Conservation (phyloP, 1,140 invertebrate species). For the Bombus sibiricus region DNA sequence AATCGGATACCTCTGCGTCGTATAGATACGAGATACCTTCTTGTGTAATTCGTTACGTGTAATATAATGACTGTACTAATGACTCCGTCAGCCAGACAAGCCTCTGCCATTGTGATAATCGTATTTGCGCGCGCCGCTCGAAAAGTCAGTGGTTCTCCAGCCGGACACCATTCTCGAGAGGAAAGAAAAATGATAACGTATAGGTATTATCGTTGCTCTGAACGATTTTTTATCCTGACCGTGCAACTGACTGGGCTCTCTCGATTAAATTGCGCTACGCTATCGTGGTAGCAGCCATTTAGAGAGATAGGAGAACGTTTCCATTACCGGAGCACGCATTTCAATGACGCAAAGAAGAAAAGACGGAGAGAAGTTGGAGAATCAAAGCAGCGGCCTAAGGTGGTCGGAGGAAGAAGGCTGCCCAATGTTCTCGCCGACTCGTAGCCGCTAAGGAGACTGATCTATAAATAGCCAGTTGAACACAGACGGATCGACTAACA, state of each 20-base stretch:
- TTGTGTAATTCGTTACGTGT: conserved; percentile 20
- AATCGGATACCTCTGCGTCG: conserved; percentile 51
- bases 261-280: background rate
- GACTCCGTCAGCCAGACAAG: conserved; percentile 20
- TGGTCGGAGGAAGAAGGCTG: conserved; percentile 44
- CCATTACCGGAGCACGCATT: background rate
- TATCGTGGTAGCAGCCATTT: conserved; percentile 22
- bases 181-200: background rate
- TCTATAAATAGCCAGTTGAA: conserved; percentile 76
- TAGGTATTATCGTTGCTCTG: background rate
- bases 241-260: background rate
- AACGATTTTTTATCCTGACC: background rate
- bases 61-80: conserved; percentile 41
- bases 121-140: background rate
- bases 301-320: conserved; percentile 12
- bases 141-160: background rate
- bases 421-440: conserved; percentile 54
- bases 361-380: conserved; percentile 42
- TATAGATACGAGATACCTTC: background rate
- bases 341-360: conserved; percentile 58
- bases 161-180: background rate
- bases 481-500: conserved; percentile 69
- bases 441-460: conserved; percentile 59
- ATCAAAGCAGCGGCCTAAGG: conserved; percentile 48
- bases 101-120: conserved; percentile 3